phyloP scores from a whole-genome alignment of 1,140 invertebrate species.

The Elymnias hypermnestra region DNA sequence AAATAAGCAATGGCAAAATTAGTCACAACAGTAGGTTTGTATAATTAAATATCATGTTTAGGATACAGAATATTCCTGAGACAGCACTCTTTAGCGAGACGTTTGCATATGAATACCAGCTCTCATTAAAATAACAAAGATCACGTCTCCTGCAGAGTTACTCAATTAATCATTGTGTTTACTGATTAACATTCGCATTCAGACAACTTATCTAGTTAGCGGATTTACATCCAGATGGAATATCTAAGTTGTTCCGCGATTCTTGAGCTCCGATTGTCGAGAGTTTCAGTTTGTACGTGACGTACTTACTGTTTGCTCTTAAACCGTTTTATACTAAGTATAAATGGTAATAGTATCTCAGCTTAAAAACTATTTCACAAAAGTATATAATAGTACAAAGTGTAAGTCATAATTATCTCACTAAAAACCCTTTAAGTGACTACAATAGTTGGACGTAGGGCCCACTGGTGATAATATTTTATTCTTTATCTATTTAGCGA shows the following conservation, averaged over 20 bases:
- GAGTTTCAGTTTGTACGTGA: conserved; percentile 1
- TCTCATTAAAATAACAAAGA: conserved; percentile 63
- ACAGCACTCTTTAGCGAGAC: conserved; percentile 34
- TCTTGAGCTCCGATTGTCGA: conserved; percentile 4
- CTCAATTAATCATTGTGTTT: conserved; percentile 59
- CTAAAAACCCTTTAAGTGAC: no score
- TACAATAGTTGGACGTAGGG: no score
- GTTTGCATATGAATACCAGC: conserved; percentile 59
- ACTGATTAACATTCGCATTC: conserved; percentile 54
- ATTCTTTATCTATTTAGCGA: no score
- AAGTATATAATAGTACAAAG: no score
- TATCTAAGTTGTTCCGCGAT: conserved; percentile 35
- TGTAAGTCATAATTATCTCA: no score
- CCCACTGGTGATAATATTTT: no score
- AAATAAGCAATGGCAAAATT: background rate
- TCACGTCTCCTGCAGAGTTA: conserved; percentile 41
- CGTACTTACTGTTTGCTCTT: background rate
- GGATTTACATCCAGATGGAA: conserved; percentile 52
- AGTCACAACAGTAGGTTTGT: background rate
- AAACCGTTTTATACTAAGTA: no score
- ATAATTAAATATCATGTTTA: conserved; percentile 19
- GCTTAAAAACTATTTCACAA: no score
- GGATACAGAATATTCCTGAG: conserved; percentile 17
- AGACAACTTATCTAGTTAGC: conserved; percentile 33
- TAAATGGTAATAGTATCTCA: no score